phyloP scores from a whole-genome alignment of 2,113 vertebrate species.

The Acrocephalus arundinaceus region DNA sequence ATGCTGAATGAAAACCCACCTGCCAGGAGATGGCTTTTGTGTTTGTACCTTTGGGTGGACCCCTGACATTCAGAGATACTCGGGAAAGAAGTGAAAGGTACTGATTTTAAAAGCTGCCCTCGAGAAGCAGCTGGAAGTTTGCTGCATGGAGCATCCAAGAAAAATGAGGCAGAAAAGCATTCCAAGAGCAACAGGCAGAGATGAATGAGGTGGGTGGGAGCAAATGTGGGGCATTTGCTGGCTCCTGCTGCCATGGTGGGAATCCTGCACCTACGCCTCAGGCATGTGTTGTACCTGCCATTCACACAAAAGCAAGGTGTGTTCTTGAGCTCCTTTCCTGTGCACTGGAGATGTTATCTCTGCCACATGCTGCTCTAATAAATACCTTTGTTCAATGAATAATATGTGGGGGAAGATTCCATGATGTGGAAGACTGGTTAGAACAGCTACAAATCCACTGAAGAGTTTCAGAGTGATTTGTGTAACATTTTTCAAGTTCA shows the following conservation, averaged over 20 bases:
- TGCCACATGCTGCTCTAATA: background rate
- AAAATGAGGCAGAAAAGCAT: background rate
- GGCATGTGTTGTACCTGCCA: background rate
- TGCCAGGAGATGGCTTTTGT: background rate
- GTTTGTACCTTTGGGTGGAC: background rate
- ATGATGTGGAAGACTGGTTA: slow-evolving; percentile 1
- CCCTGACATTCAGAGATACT: background rate
- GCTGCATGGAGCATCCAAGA: background rate
- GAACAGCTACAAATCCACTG: background rate
- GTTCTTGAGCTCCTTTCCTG: background rate
- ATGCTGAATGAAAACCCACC: background rate
- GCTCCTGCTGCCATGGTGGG: background rate
- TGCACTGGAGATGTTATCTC: slow-evolving; percentile 4
- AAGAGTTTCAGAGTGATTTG: background rate
- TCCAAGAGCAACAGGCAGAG: background rate
- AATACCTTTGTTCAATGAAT: slow-evolving; percentile 9
- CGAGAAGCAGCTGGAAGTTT: background rate
- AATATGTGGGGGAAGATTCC: background rate
- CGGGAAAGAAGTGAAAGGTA: background rate
- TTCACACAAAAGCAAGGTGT: background rate
- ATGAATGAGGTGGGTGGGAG: background rate
- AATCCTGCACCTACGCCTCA: background rate
- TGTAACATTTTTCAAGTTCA: background rate
- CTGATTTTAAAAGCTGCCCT: background rate
- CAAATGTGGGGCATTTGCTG: background rate